Base-by-base conservation (phyloP, 2,113 vertebrate species). In the Microtus oregoni region DNA sequence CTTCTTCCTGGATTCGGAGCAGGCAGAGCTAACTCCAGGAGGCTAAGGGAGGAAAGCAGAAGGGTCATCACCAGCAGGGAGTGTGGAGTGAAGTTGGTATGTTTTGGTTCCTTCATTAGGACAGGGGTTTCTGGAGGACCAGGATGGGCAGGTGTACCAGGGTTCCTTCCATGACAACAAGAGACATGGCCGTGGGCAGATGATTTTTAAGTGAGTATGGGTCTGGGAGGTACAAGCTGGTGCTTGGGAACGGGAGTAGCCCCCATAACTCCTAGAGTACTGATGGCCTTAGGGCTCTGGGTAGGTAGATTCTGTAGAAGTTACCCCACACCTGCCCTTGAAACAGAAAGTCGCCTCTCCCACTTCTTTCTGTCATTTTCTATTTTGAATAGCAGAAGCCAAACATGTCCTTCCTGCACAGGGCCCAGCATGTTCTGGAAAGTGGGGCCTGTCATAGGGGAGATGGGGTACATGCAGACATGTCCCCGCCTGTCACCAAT, bases 141-240 rank as follows among this genome's bases (percentile, higher is more conserved):
- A 0, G 50, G 86, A 93, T 0, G 94, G 97, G 52, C 95, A 96
- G 1, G 52, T 75, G n/a, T 97, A 96, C 87, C 41, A 32, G 7
- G 97, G 97, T 1, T 70, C 79, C 0, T 97, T 97, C 24, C 97
- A 97, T 3, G 0, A 32, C 90, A 92, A 97, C 96, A 90, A 26
- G 89, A 89, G 65, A 52, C 97, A 98, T 0, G 97, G 97, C 83
- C 82, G 0, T 0, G 97, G 97, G 6, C 88, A 76, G 58, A 91
- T 96, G 96, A 11, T 82, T 19, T 96, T 94, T 13, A 70, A 52
- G 95, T 96, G 92, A 96, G 95, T 89, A 13, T 1, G 32, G 1
- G 44, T 30, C 65, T 30, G 8, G n/a, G 73, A 11, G 52, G 47
- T 0, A 0, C 5, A 7, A 26, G 11, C 28, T 14, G 8, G 61